These are phyloP conservation scores for Eulimnadia texana DNA, from an alignment of 1,140 invertebrate species.

Conservation along the genomic window DNA sequence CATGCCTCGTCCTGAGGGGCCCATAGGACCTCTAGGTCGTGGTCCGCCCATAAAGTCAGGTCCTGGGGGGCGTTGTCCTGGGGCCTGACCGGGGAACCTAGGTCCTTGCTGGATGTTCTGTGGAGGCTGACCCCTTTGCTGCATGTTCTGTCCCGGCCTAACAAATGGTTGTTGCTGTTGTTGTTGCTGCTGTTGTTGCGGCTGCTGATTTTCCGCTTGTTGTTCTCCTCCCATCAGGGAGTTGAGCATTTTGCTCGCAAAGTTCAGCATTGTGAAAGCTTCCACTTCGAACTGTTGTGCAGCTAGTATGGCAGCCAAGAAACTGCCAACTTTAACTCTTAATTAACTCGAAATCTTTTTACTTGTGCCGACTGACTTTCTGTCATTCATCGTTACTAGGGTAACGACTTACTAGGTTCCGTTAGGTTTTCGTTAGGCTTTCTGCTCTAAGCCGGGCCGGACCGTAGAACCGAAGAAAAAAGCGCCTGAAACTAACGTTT, in stretches of 20 bases:
- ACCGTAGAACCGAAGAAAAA: neutral
- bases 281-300: neutral
- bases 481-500: neutral
- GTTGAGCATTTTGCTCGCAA: constrained; percentile 33
- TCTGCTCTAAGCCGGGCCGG: neutral
- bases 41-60: constrained; percentile 16
- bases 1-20: neutral
- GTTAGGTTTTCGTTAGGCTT: neutral
- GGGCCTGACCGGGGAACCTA: neutral
- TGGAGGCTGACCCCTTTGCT: neutral
- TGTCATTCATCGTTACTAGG: neutral
- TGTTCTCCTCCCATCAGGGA: constrained; percentile 31
- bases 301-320: no score
- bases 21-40: constrained; percentile 17
- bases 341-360: no score
- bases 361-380: no score
- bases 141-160: neutral
- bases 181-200: constrained; percentile 4
- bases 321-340: no score
- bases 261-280: constrained; percentile 28
- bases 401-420: neutral
- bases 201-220: constrained; percentile 17
- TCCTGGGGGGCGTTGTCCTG: constrained; percentile 10
- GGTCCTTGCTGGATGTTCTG: constrained; percentile 3
- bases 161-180: constrained; percentile 3